Conservation (phyloP, 2,888 invertebrate species). For the Eupelmus urozonus region DNA sequence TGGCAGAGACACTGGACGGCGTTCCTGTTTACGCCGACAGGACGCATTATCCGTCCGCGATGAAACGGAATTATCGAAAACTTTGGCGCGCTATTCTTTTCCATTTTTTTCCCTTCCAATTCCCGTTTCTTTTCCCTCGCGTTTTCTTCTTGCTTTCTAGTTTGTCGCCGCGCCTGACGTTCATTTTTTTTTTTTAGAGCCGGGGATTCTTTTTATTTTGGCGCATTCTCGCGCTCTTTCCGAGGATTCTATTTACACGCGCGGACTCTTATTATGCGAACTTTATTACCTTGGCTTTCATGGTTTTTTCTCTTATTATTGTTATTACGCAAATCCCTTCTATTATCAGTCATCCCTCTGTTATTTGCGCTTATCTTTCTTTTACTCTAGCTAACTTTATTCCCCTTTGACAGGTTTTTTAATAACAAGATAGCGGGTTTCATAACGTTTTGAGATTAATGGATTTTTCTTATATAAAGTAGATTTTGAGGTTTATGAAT, state of each 20-base stretch:
- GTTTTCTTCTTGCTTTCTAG: neutral
- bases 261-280: neutral
- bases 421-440: no score
- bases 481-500: no score
- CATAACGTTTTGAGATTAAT: no score
- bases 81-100: constrained; percentile 27
- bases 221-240: neutral
- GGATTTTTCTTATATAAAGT: no score
- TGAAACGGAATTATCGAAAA: constrained; percentile 58
- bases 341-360: neutral
- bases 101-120: neutral
- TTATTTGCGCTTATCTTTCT: neutral
- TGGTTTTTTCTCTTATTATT: neutral
- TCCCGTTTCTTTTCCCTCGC: neutral
- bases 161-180: neutral
- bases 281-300: constrained; percentile 20
- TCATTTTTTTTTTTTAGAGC: neutral
- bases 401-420: neutral
- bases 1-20: constrained; percentile 17
- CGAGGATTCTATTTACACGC: neutral
- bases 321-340: neutral
- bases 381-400: neutral
- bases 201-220: neutral
- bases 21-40: constrained; percentile 39
- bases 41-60: constrained; percentile 50